Conservation (phyloP, 2,797 vertebrate genomes). For the Diplodus sargus region DNA sequence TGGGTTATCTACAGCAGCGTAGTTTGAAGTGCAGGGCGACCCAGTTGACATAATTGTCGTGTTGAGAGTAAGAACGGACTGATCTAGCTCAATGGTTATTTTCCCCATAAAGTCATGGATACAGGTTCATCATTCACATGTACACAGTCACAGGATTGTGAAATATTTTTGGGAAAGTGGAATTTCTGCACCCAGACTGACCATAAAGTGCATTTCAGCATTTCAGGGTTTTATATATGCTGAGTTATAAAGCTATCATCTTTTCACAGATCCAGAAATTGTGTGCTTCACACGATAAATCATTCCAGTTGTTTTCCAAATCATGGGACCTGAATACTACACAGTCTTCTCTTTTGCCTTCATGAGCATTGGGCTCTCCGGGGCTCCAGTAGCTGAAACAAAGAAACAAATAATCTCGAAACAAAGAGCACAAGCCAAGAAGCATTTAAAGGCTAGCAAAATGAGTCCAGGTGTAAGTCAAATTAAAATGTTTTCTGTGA, state of each 20-base stretch:
- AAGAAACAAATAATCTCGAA: background rate
- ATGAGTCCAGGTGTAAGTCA: background rate
- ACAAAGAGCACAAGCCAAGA: background rate
- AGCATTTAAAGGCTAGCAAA: background rate
- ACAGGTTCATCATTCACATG: background rate
- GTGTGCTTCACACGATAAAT: background rate
- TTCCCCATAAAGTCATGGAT: background rate
- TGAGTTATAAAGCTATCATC: background rate
- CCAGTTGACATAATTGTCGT: too few species aligned
- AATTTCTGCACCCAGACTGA: background rate
- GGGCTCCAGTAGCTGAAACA: constrained; percentile 51
- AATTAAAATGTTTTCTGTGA: background rate
- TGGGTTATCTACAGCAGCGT: background rate
- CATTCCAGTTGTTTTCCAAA: background rate
- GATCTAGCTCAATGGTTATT: background rate
- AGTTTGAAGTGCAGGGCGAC: too few species aligned
- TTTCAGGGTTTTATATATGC: background rate
- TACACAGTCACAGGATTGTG: background rate
- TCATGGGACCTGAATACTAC: background rate
- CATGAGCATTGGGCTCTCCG: constrained; percentile 5
- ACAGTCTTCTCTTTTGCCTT: constrained; percentile 18
- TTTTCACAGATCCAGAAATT: constrained; percentile 48
- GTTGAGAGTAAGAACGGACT: too few species aligned
- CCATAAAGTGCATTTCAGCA: background rate
- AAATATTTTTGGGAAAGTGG: background rate